These are phyloP conservation scores for Oncorhynchus mykiss DNA, from an alignment of 2,113 vertebrate genomes.

Conservation along the genomic window DNA sequence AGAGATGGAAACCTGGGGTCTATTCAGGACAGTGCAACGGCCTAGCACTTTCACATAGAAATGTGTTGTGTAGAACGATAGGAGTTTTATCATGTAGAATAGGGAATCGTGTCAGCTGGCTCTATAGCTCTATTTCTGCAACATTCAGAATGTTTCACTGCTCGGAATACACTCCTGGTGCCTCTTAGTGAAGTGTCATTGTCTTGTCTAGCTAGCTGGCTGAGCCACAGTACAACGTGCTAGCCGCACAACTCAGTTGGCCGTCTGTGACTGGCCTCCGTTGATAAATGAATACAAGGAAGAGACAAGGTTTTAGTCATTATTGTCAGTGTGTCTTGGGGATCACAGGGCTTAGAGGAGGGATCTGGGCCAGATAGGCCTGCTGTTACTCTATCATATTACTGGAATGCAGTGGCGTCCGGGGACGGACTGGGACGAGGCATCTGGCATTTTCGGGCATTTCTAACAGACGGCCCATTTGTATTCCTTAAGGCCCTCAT, in stretches of 20 bases:
- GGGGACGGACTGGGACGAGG: too few species aligned
- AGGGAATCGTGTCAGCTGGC: too few species aligned
- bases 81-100: background rate
- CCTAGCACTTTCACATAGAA: too few species aligned
- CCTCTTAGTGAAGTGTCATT: background rate
- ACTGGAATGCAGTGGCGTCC: conserved; percentile 16
- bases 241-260: background rate
- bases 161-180: background rate
- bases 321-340: conserved; percentile 33
- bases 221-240: background rate
- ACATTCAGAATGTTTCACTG: too few species aligned
- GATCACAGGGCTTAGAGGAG: conserved; percentile 30
- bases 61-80: background rate
- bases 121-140: too few species aligned
- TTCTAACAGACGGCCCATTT: too few species aligned
- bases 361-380: background rate
- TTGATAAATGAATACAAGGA: background rate
- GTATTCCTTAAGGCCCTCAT: too few species aligned
- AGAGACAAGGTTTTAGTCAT: background rate
- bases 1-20: background rate
- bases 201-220: background rate
- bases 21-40: too few species aligned
- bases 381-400: conserved; percentile 18
- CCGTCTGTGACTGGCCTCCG: background rate
- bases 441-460: too few species aligned